Base-by-base conservation (phyloP, 2,113 vertebrate genomes). In the Lynx canadensis region DNA sequence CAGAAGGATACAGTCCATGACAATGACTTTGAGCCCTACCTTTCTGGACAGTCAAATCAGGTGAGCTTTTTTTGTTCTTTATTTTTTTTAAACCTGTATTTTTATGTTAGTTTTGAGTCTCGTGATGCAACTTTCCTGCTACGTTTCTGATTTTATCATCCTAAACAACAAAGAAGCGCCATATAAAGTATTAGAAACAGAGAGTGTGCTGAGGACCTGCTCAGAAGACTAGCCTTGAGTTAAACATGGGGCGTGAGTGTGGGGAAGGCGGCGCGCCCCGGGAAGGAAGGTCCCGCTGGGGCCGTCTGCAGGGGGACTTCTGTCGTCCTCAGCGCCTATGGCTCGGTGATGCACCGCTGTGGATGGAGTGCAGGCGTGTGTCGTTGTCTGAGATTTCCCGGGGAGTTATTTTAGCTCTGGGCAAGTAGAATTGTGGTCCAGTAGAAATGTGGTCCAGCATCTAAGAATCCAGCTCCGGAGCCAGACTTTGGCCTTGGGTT, bases 21-120 rank as follows among this genome's bases (percentile, higher is more conserved):
- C 99, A 99, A 99, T 98, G 99, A 99, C 98, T 99, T 99, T 98
- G 99, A 99, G 98, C 99, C 99, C 98, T 99, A 99, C 98, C 99
- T 99, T 98, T 99, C 99, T 41, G 98, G 99, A 98, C 99, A 99
- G 98, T 99, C 99, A 94, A 99, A 99, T 98, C 99, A 99, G 99
- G 99, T 99, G 98, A 99, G 99, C 98, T 86, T 81, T 95, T 95
- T 91, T 33, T 36, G 36, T 10, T 48, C 25, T 66, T 36, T 45
- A 9, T 38, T 38, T 13, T 66, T 45, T 27, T 27, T 27, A 8
- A 48, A 48, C 3, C 0, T 55, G 4, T 25, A 2, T 81, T 74
- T 83, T 38, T n/a, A 7, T 21, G 10, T 48, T 86, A 12, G 25
- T 65, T 76, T 74, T 76, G 85, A 52, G 19, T 19, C 84, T 57